Evolutionary conservation across 2,888 invertebrate genomes (phyloP).

Genomic region (Gortyna flavago): DNA sequence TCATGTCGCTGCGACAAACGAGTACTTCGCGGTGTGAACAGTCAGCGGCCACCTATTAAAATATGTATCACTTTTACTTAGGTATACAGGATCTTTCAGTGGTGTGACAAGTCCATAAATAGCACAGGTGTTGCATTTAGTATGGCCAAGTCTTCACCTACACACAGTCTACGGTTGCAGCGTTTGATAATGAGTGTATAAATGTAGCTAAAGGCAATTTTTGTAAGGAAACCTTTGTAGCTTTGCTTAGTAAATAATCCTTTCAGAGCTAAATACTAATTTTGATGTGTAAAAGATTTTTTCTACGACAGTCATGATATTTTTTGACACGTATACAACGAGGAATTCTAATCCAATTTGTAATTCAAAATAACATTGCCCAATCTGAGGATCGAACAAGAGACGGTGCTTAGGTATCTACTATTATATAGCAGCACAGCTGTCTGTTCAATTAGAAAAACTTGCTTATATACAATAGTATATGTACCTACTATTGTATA

Average conservation of each 20-base stretch:
- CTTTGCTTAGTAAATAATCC: no score
- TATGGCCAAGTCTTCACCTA: not conserved
- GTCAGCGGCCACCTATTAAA: no score
- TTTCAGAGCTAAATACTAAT: not conserved
- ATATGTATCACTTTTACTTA: no score
- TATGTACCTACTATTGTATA: no score
- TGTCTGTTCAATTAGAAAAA: no score
- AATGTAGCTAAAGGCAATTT: not conserved
- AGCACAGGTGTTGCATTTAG: not conserved
- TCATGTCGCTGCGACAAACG: no score
- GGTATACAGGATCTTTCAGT: no score
- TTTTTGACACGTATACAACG: not conserved
- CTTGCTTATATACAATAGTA: no score
- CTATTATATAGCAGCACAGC: no score
- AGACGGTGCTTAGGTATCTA: no score
- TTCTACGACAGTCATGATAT: not conserved
- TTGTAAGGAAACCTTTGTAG: not conserved
- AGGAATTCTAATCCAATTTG: not conserved
- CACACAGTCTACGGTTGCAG: not conserved
- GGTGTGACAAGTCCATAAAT: not conserved
- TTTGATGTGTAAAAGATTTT: not conserved
- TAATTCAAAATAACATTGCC: not conserved
- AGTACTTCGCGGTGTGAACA: not conserved
- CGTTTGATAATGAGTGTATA: slow-evolving; percentile 1
- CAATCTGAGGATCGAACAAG: not conserved